Evolutionary conservation across 2,797 vertebrate species (phyloP), one percentile per base, ranked within the genome.

Genomic region (Oreochromis grahami): DNA sequence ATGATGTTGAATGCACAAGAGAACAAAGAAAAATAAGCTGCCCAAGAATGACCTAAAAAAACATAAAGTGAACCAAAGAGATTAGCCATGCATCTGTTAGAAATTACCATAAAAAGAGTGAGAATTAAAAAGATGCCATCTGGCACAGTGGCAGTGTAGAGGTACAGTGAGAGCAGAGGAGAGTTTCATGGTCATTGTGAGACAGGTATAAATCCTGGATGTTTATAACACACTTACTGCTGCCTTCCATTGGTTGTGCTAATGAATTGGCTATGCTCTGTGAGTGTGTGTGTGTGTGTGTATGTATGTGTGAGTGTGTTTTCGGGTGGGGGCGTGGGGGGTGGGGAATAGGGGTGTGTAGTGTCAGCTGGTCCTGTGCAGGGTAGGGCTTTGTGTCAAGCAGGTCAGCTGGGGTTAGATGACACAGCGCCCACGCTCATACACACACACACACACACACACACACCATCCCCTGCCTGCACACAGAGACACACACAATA

Each of bases 201-300:
- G 78, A 86, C 90, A 94, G 88, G 94, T 95, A 94, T 95, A 94
- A 94, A 95, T 96, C 92, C 85, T 79, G 77, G 24, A 83, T 84
- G 85, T 90, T 90, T 91, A 76, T 77, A 79, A 84, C 79, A 77
- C 83, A 43, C 24, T 48, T 72, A 32, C 82, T 92, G 86, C 85
- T 84, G 88, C 89, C 85, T 91, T 88, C 84, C 89, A 76, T 90
- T 88, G 90, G 80, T 88, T 92, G 85, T 72, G 86, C 51, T 93
- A 95, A 96, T 96, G 93, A 93, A 96, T 96, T 96, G 91, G 94
- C 91, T 81, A 95, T 92, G 94, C 92, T 63, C 85, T 80, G 32
- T 5, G 52, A 32, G 56, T 77, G 55, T 82, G 15, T 80, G 82
- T 76, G 82, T 76, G 32, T 80, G 32, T 5, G 24, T 41, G 56